phyloP scores from a whole-genome alignment of 2,888 invertebrate genomes.

The Ferrisia virgata region DNA sequence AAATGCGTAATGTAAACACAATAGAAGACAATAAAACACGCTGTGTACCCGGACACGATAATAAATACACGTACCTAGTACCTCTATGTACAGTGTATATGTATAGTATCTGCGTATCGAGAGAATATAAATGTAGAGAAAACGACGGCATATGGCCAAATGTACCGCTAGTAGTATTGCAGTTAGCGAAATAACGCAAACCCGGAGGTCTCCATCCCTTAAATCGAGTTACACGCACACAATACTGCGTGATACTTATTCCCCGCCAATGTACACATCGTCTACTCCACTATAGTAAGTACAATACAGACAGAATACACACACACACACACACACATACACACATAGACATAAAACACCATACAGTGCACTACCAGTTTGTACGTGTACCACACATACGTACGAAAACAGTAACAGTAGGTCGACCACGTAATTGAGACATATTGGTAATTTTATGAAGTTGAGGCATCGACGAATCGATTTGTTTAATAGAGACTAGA shows the following conservation, averaged over 20 bases:
- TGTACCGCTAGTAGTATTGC: not conserved
- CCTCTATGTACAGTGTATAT: too few species aligned
- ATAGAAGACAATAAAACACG: slow-evolving; percentile 10
- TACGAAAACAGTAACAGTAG: slow-evolving; percentile 33
- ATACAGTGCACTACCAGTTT: too few species aligned
- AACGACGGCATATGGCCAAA: slow-evolving; percentile 23
- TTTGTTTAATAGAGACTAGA: slow-evolving; percentile 45
- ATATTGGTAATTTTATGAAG: slow-evolving; percentile 46
- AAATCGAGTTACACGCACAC: not conserved
- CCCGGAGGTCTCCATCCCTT: not conserved
- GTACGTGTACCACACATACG: not conserved
- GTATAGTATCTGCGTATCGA: too few species aligned
- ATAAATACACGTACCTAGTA: not conserved
- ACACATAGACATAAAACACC: too few species aligned
- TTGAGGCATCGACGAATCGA: slow-evolving; percentile 44
- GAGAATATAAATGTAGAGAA: not conserved
- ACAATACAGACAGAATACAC: too few species aligned
- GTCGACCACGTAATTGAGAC: slow-evolving; percentile 45
- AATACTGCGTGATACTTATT: not conserved
- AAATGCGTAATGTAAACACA: slow-evolving; percentile 17
- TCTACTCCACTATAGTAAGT: not conserved
- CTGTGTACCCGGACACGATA: not conserved
- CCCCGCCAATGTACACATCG: too few species aligned
- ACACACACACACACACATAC: too few species aligned
- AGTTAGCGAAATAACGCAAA: not conserved